Conservation (phyloP, 1,140 invertebrate genomes). For the Halictus rubicundus region DNA sequence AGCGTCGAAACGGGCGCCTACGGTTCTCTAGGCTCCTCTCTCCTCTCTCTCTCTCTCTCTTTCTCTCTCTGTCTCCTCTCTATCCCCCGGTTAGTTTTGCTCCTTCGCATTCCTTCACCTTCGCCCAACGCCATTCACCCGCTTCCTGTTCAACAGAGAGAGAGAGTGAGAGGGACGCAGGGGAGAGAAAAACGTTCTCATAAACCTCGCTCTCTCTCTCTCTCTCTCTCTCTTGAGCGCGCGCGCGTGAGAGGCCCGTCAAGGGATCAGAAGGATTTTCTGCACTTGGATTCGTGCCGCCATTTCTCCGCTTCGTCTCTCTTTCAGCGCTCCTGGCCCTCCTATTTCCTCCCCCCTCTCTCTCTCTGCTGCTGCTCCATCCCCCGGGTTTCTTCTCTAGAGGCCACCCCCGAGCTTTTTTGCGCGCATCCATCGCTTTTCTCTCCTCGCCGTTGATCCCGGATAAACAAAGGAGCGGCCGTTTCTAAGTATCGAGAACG, state of each 20-base stretch:
- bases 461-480: slow-evolving; percentile 51
- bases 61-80: not conserved
- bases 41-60: too few species aligned
- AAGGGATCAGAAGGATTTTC: slow-evolving; percentile 70
- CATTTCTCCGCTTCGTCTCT: not conserved
- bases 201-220: not conserved
- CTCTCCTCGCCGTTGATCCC: slow-evolving; percentile 27
- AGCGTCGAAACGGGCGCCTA: slow-evolving; percentile 42
- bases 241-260: slow-evolving; percentile 10
- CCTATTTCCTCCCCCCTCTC: not conserved
- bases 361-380: too few species aligned
- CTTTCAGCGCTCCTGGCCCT: slow-evolving; percentile 40
- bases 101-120: slow-evolving; percentile 58
- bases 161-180: too few species aligned
- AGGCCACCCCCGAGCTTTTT: not conserved
- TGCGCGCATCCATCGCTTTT: slow-evolving; percentile 18
- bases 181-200: not conserved
- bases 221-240: not conserved
- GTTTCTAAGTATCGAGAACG: slow-evolving; percentile 43
- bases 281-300: slow-evolving; percentile 70
- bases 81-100: slow-evolving; percentile 52
- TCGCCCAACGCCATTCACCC: slow-evolving; percentile 50
- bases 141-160: slow-evolving; percentile 10
- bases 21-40: not conserved
- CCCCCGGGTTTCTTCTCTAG: too few species aligned